Conservation (phyloP, 2,797 vertebrate species). For the Lepidocolaptes lacrymiger region DNA sequence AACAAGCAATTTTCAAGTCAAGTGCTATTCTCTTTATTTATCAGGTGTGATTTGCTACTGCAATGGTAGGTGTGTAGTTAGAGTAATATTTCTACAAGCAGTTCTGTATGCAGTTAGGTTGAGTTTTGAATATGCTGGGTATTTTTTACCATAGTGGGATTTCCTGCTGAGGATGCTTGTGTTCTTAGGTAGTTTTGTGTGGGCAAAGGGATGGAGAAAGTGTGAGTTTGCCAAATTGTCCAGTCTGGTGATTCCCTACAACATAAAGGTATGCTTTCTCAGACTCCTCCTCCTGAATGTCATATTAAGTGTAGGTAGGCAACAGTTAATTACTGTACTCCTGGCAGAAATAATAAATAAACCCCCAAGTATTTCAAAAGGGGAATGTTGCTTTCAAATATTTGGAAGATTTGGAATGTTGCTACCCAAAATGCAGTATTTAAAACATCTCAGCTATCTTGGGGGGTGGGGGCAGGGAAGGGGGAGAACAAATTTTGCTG, state of each 20-base stretch:
- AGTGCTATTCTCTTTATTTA: background rate
- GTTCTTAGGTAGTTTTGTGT: background rate
- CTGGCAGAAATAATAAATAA: conserved; percentile 25
- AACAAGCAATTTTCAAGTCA: background rate
- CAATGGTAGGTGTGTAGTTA: background rate
- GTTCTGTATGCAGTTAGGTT: background rate
- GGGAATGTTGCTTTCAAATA: conserved; percentile 16
- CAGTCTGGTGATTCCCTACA: background rate
- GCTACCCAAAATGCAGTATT: conserved; percentile 10
- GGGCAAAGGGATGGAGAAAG: background rate
- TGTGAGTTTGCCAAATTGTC: background rate
- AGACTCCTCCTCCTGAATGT: background rate
- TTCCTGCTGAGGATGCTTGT: background rate
- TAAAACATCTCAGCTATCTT: conserved; percentile 17
- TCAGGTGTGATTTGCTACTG: background rate
- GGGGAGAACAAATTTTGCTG: background rate
- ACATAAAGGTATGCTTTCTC: background rate
- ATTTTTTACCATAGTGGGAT: background rate
- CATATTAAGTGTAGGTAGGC: background rate
- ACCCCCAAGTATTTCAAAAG: background rate
- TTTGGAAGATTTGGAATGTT: conserved; percentile 2
- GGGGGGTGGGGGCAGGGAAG: accelerated
- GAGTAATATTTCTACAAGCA: background rate
- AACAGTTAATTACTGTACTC: background rate
- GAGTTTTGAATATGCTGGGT: background rate